A percentile compares a stretch with the other conserved stretches of the same genome.
Conservation (phyloP, 2,888 invertebrate species). For the Chrysolina oricalcia region DNA sequence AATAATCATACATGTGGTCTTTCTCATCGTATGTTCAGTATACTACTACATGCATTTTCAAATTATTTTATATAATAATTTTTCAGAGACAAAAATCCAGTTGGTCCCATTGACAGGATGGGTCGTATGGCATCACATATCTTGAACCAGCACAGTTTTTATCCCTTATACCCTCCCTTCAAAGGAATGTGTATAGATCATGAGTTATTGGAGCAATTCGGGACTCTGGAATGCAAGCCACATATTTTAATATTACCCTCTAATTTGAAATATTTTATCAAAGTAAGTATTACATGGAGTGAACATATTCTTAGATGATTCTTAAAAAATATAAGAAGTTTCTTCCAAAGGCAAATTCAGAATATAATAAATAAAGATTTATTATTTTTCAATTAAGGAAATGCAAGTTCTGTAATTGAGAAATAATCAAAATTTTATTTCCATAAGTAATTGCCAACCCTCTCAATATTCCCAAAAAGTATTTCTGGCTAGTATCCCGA, state of each 20-base stretch:
- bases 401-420: no score
- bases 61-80: constrained; percentile 6
- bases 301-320: not conserved
- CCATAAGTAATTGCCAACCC: no score
- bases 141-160: constrained; percentile 84
- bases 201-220: constrained; percentile 81
- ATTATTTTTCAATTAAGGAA: no score
- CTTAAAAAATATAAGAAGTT: not conserved
- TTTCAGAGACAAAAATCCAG: constrained; percentile 52
- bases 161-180: constrained; percentile 86
- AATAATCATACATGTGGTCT: no score
- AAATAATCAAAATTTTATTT: no score
- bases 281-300: constrained; percentile 73
- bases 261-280: constrained; percentile 86
- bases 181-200: constrained; percentile 81
- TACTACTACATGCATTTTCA: no score
- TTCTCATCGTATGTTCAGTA: no score
- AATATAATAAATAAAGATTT: no score
- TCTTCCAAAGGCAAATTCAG: not conserved
- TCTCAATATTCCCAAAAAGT: no score
- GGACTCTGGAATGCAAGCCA: constrained; percentile 82
- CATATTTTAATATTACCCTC: constrained; percentile 90
- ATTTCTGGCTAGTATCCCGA: no score
- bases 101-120: constrained; percentile 77
- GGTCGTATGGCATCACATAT: constrained; percentile 84